Evolutionary conservation across 2,888 invertebrate species (phyloP).

Genomic region (Callosobruchus maculatus): DNA sequence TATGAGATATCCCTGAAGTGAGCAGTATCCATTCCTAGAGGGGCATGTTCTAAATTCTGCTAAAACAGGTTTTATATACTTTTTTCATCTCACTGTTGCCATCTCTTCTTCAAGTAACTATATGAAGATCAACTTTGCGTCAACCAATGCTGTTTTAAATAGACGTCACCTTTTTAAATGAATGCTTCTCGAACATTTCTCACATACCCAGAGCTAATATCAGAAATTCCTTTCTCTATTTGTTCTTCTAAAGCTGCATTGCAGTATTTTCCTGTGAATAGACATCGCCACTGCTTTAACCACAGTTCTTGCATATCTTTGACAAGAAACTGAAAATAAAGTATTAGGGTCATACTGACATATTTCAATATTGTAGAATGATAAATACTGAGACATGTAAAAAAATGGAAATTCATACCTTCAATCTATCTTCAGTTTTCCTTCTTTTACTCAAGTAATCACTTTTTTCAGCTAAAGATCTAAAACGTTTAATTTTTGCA

Average conservation of each 20-base stretch:
- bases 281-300: conserved; percentile 62
- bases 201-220: background rate
- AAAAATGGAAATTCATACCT: conserved; percentile 16
- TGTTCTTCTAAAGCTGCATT: conserved; percentile 49
- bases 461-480: conserved; percentile 26
- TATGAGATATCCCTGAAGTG: too few relatives aligned
- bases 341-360: background rate
- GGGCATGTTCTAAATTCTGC: too few relatives aligned
- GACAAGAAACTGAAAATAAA: conserved; percentile 53
- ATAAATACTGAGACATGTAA: background rate
- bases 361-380: conserved; percentile 4
- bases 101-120: too few relatives aligned
- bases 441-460: conserved; percentile 24
- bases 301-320: conserved; percentile 59
- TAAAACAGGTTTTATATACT: too few relatives aligned
- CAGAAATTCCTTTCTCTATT: conserved; percentile 48
- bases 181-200: too few relatives aligned
- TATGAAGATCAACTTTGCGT: too few relatives aligned
- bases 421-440: conserved; percentile 25
- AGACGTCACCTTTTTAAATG: too few relatives aligned
- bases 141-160: too few relatives aligned
- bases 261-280: conserved; percentile 59
- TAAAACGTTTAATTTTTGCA: conserved; percentile 23
- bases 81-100: too few relatives aligned
- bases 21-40: too few relatives aligned